These are phyloP conservation scores for Propsilocerus akamusi DNA, from an alignment of 1,140 invertebrate species.

Conservation along the genomic window DNA sequence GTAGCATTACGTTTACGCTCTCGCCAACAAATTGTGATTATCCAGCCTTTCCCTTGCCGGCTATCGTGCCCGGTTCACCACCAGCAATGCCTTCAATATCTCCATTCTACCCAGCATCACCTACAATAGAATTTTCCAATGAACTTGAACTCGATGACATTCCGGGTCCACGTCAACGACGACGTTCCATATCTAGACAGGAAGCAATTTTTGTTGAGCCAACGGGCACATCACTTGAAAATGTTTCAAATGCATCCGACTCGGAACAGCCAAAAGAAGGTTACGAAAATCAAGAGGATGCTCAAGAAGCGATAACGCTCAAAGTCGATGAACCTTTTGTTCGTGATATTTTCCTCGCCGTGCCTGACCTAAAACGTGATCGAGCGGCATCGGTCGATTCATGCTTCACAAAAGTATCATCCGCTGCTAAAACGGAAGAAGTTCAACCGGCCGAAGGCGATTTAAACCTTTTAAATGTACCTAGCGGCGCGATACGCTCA, in stretches of 20 bases:
- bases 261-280: constrained; percentile 28
- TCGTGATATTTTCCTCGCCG: constrained; percentile 57
- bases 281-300: constrained; percentile 26
- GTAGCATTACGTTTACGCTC: constrained; percentile 47
- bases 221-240: constrained; percentile 41
- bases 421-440: constrained; percentile 43
- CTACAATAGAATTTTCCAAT: constrained; percentile 18
- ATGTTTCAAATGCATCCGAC: constrained; percentile 32
- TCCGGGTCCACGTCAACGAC: constrained; percentile 26
- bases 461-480: constrained; percentile 40
- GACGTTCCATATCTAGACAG: constrained; percentile 51
- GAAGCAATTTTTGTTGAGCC: constrained; percentile 58
- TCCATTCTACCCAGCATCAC: constrained; percentile 22
- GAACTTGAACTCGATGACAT: constrained; percentile 12
- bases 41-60: constrained; percentile 21
- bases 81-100: constrained; percentile 31
- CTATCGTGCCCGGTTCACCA: constrained; percentile 25
- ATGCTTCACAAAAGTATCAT: constrained; percentile 51
- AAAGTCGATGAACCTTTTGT: constrained; percentile 25
- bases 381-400: constrained; percentile 70
- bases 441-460: constrained; percentile 34
- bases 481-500: constrained; percentile 46
- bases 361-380: constrained; percentile 63
- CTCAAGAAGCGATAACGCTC: constrained; percentile 25
- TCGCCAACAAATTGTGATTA: constrained; percentile 29